phyloP scores from a whole-genome alignment of 2,797 vertebrate species.

The Sebastes nivosus region DNA sequence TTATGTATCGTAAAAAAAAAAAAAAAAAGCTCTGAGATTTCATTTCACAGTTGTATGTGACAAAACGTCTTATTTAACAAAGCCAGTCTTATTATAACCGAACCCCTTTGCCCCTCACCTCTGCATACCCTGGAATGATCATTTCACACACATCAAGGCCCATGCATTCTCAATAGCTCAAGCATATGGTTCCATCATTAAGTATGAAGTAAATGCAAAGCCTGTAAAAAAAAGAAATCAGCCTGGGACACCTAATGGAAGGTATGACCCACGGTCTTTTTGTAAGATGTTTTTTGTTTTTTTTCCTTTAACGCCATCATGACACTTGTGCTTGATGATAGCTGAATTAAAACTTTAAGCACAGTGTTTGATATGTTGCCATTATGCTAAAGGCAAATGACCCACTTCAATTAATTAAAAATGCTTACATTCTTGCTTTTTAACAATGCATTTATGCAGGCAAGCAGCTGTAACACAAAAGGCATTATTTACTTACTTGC shows the following conservation, averaged over 20 bases:
- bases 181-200: constrained; percentile 61
- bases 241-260: constrained; percentile 18
- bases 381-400: background rate
- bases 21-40: constrained; percentile 11
- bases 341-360: background rate
- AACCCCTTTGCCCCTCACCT: constrained; percentile 34
- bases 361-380: constrained; percentile 1
- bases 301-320: constrained; percentile 6
- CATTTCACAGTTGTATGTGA: constrained; percentile 32
- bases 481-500: background rate
- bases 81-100: constrained; percentile 3
- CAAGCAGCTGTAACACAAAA: background rate
- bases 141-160: constrained; percentile 36
- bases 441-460: background rate
- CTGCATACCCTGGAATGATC: constrained; percentile 35
- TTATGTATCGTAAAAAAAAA: constrained; percentile 24
- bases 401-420: background rate
- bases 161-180: constrained; percentile 8
- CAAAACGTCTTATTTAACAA: constrained; percentile 37
- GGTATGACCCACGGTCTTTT: constrained; percentile 11
- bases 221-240: background rate
- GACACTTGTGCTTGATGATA: constrained; percentile 9
- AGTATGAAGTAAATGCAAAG: constrained; percentile 29
- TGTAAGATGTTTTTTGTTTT: background rate
- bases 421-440: background rate